phyloP scores from a whole-genome alignment of 2,113 vertebrate genomes.

The Crotophaga sulcirostris region DNA sequence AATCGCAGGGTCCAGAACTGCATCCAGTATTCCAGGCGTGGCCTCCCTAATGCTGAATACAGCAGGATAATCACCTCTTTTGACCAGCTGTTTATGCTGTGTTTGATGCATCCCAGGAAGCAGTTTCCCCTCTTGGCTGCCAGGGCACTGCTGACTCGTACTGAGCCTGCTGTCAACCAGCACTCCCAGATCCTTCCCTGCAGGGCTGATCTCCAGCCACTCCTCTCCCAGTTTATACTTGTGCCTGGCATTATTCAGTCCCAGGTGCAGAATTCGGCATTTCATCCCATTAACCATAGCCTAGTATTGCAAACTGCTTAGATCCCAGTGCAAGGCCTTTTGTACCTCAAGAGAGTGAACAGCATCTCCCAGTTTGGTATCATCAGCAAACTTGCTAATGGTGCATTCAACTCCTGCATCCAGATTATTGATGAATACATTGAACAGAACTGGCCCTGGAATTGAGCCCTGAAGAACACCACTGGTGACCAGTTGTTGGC shows the following conservation, averaged over 20 bases:
- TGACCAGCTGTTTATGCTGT: background rate
- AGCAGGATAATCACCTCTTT: fast-evolving
- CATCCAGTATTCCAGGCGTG: fast-evolving
- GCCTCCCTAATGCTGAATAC: fast-evolving
- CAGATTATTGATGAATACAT: background rate
- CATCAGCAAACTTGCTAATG: background rate
- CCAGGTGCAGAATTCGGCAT: background rate
- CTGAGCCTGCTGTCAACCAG: background rate
- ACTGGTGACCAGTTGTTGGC: fast-evolving
- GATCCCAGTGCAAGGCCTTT: background rate
- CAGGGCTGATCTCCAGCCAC: background rate
- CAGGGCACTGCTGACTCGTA: background rate
- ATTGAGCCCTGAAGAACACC: background rate
- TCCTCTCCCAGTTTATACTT: background rate
- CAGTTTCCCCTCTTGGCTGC: background rate
- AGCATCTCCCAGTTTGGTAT: background rate
- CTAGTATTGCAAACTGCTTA: background rate
- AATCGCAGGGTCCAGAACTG: fast-evolving
- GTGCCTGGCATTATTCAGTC: fast-evolving
- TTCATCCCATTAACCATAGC: background rate
- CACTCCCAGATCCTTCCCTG: background rate
- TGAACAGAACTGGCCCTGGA: background rate
- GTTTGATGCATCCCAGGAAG: background rate
- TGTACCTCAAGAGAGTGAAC: background rate
- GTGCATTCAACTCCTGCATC: background rate